Evolutionary conservation across 2,888 invertebrate genomes (phyloP).

Genomic region (Acanthosepion pharaonis): DNA sequence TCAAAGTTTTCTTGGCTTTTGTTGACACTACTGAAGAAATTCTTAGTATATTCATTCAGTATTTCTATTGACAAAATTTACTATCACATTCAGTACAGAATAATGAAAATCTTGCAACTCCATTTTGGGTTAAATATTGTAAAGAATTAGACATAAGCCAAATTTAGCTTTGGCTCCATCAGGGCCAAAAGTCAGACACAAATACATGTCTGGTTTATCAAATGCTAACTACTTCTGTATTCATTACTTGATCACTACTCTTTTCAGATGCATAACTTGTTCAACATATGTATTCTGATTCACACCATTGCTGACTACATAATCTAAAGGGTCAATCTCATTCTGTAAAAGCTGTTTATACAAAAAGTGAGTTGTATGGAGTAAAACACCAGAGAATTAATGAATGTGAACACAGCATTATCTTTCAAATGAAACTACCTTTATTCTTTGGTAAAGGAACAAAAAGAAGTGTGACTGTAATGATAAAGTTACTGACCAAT

Average conservation of each 20-base stretch:
- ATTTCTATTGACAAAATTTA: not conserved
- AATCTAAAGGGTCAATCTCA: not conserved
- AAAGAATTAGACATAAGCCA: constrained; percentile 33
- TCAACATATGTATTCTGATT: not conserved
- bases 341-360: not conserved
- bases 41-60: not conserved
- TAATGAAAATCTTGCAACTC: not conserved
- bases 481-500: not conserved
- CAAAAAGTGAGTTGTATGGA: not conserved
- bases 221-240: not conserved
- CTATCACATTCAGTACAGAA: not conserved
- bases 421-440: not conserved
- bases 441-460: not conserved
- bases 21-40: not conserved
- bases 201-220: constrained; percentile 33
- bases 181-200: not conserved
- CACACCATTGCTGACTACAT: not conserved
- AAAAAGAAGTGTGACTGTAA: not conserved
- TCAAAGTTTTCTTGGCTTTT: not conserved
- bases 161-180: not conserved
- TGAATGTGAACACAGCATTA: not conserved
- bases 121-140: constrained; percentile 4
- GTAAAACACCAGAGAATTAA: not conserved
- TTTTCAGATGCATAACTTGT: not conserved
- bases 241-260: not conserved